phyloP scores from a whole-genome alignment of 1,140 invertebrate species.

The Anoplophora glabripennis region DNA sequence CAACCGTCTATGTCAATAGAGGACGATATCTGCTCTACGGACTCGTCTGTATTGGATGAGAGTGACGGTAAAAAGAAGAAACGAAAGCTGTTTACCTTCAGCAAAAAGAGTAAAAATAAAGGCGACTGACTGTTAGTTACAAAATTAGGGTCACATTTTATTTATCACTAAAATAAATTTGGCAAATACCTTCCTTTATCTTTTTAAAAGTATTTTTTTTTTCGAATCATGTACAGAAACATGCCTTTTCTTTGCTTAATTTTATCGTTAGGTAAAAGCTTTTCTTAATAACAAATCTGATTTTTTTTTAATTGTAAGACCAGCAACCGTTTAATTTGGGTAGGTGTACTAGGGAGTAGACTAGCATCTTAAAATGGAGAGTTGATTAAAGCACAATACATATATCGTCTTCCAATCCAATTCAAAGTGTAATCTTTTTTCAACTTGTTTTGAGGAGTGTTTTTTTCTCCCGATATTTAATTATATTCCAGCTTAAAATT shows the following conservation, averaged over 20 bases:
- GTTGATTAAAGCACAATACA: conserved; percentile 6
- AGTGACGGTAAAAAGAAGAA: conserved; percentile 47
- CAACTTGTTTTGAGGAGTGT: conserved; percentile 7
- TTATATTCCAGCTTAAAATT: background rate
- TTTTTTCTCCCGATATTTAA: conserved; percentile 5
- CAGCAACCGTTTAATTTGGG: too few species aligned
- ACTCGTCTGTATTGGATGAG: conserved; percentile 47
- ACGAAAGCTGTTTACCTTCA: conserved; percentile 47
- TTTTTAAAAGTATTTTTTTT: too few species aligned
- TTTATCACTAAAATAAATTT: background rate
- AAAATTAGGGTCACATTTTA: conserved; percentile 1
- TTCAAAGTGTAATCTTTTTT: background rate
- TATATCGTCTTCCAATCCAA: conserved; percentile 6
- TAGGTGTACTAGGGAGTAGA: background rate
- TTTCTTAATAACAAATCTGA: too few species aligned
- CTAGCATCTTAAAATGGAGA: conserved; percentile 3
- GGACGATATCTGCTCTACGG: conserved; percentile 48
- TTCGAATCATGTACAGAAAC: too few species aligned
- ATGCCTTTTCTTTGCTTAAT: too few species aligned
- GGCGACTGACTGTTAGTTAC: conserved; percentile 10
- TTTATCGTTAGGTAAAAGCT: too few species aligned
- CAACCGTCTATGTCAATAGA: conserved; percentile 36
- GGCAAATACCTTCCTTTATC: too few species aligned
- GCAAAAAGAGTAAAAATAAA: conserved; percentile 39
- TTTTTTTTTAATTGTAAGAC: too few species aligned